Evolutionary conservation across 1,140 invertebrate genomes (phyloP), one percentile per base, ranked within the genome.

Genomic region (Ericerus pela): DNA sequence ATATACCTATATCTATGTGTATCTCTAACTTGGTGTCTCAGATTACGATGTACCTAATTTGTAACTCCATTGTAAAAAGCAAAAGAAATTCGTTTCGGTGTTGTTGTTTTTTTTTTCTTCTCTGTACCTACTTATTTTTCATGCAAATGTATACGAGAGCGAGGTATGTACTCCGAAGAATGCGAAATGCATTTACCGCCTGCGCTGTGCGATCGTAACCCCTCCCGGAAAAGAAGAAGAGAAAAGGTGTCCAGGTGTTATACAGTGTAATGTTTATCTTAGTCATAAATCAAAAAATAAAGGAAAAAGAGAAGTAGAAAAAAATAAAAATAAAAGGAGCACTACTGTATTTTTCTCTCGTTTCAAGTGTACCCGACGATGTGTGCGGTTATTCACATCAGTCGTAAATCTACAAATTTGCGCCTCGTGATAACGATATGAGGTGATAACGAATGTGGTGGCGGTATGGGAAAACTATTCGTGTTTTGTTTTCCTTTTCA

Each of bases 101-200:
- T 8, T n/a, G n/a, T n/a, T n/a, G n/a, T n/a, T n/a, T n/a, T n/a
- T n/a, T n/a, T n/a, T n/a, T n/a, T n/a, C n/a, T n/a, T n/a, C n/a
- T n/a, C n/a, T n/a, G n/a, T n/a, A n/a, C n/a, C n/a, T n/a, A n/a
- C n/a, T n/a, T 33, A 47, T 47, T 47, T 24, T 47, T 47, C 41
- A 47, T 47, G 41, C 41, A 47, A 47, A 47, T 47, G 41, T 47
- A 47, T 24, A 47, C 41, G 41, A 47, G n/a, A n/a, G n/a, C n/a
- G n/a, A n/a, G n/a, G n/a, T n/a, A n/a, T n/a, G n/a, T 47, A 47
- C 41, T 47, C 26, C 26, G 14, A 47, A 47, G 41, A 47, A 47
- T 47, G 41, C 41, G 26, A 47, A 47, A 47, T 24, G 18, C 41
- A 6, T 4, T n/a, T n/a, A n/a, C n/a, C n/a, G n/a, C n/a, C n/a